A percentile compares a stretch with the other conserved stretches of the same genome.
These are phyloP conservation scores for Agrotis clavis DNA, from an alignment of 2,888 invertebrate genomes.

Conservation along the genomic window DNA sequence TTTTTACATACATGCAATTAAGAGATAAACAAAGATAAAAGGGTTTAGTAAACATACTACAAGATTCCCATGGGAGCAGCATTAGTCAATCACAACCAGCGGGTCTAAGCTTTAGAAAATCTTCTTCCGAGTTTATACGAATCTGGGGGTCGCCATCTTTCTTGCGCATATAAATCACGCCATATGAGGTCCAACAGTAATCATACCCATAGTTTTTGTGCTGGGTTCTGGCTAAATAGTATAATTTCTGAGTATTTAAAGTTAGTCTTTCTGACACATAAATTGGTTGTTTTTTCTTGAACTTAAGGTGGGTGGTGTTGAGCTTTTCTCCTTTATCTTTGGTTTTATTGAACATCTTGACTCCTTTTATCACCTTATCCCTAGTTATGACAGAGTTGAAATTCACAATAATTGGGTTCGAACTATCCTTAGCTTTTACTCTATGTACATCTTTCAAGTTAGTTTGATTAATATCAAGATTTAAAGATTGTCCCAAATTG, in stretches of 20 bases:
- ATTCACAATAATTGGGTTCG: slow-evolving; percentile 6
- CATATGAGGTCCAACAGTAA: slow-evolving; percentile 11
- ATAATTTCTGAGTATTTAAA: background rate
- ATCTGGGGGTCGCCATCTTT: slow-evolving; percentile 4
- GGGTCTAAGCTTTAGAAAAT: background rate
- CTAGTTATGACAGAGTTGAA: slow-evolving; percentile 11
- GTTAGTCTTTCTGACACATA: slow-evolving; percentile 19
- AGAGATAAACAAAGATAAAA: background rate
- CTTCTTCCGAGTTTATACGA: slow-evolving; percentile 6
- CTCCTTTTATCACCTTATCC: slow-evolving; percentile 16
- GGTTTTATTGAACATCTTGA: slow-evolving; percentile 8
- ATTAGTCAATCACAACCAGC: background rate
- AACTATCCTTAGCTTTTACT: slow-evolving; percentile 12
- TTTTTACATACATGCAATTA: background rate
- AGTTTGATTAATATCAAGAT: slow-evolving; percentile 9
- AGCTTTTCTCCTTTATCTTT: slow-evolving; percentile 12
- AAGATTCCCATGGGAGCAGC: background rate
- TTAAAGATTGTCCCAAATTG: slow-evolving; percentile 11
- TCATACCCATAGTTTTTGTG: slow-evolving; percentile 8
- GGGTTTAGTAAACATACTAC: background rate
- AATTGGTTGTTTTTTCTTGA: background rate
- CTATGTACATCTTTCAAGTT: slow-evolving; percentile 13
- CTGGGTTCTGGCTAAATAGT: background rate
- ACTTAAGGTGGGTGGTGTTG: slow-evolving; percentile 6
- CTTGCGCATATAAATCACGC: slow-evolving; percentile 5